Conservation (phyloP, 2,888 invertebrate genomes). For the Acheta domesticus region DNA sequence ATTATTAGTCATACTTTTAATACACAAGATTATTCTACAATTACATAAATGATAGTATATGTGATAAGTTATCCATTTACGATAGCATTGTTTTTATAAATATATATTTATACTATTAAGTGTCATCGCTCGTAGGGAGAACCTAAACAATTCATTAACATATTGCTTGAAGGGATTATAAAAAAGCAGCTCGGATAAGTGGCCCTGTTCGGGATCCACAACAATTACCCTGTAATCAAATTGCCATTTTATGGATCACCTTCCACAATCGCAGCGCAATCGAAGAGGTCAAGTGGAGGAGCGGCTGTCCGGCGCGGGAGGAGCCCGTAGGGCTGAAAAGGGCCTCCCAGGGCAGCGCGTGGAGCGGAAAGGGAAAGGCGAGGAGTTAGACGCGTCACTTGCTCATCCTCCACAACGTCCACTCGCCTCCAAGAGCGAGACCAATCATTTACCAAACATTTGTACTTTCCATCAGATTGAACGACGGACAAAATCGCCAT, state of each 20-base stretch:
- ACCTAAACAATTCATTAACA: neutral
- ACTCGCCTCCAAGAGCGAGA: neutral
- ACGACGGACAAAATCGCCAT: neutral
- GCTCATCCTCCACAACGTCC: too few relatives aligned
- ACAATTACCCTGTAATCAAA: neutral
- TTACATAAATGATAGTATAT: constrained; percentile 18
- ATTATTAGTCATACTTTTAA: neutral
- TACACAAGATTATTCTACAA: neutral
- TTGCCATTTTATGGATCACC: neutral
- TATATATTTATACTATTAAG: constrained; percentile 11
- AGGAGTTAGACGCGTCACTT: too few relatives aligned
- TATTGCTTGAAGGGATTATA: neutral
- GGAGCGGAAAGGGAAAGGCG: too few relatives aligned
- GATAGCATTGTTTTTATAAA: constrained; percentile 18
- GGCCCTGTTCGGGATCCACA: neutral
- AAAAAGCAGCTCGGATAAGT: constrained; percentile 1
- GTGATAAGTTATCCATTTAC: constrained; percentile 7
- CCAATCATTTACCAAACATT: constrained; percentile 18
- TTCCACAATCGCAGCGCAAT: neutral
- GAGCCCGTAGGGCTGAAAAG: too few relatives aligned
- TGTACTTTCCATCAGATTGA: constrained; percentile 18
- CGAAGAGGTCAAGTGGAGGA: too few relatives aligned
- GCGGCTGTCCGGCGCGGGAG: too few relatives aligned
- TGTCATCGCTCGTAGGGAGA: neutral
- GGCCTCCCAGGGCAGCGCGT: too few relatives aligned